phyloP scores from a whole-genome alignment of 1,140 invertebrate genomes.

The Colletes gigas region DNA sequence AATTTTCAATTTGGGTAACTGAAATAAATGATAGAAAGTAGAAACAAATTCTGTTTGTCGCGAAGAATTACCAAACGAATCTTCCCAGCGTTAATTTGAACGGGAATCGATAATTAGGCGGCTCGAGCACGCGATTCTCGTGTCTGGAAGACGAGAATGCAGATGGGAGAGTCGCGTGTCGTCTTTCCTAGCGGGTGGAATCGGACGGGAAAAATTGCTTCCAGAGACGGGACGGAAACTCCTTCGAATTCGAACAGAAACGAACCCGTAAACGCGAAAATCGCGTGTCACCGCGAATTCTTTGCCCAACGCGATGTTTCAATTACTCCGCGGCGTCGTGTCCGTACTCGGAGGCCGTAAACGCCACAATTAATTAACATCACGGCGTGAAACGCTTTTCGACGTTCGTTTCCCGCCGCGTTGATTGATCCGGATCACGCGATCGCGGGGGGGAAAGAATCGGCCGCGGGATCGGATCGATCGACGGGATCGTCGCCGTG shows the following conservation, averaged over 20 bases:
- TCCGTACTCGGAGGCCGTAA: constrained; percentile 23
- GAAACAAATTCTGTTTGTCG: no score
- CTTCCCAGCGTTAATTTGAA: no score
- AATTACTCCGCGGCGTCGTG: constrained; percentile 46
- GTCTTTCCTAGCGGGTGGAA: background rate
- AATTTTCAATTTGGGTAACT: no score
- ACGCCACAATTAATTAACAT: constrained; percentile 49
- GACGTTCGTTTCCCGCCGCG: background rate
- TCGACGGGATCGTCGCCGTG: constrained; percentile 17
- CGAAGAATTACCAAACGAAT: no score
- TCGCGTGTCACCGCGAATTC: constrained; percentile 51
- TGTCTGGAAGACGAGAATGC: no score
- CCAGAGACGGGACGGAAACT: background rate
- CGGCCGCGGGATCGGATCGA: constrained; percentile 23
- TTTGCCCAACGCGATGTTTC: constrained; percentile 36
- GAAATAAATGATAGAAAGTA: no score
- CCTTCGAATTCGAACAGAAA: background rate
- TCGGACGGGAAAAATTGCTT: background rate
- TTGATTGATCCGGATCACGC: constrained; percentile 17
- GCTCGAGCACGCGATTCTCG: constrained; percentile 37
- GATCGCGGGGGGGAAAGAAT: constrained; percentile 24
- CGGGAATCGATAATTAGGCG: constrained; percentile 23
- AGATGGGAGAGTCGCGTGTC: constrained; percentile 10
- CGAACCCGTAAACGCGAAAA: constrained; percentile 44
- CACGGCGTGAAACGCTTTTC: background rate